Percentiles rank a stretch among this genome's conserved stretches.
phyloP scores from a whole-genome alignment of 92 coral and sea anemone genomes.

The Palythoa grandis region DNA sequence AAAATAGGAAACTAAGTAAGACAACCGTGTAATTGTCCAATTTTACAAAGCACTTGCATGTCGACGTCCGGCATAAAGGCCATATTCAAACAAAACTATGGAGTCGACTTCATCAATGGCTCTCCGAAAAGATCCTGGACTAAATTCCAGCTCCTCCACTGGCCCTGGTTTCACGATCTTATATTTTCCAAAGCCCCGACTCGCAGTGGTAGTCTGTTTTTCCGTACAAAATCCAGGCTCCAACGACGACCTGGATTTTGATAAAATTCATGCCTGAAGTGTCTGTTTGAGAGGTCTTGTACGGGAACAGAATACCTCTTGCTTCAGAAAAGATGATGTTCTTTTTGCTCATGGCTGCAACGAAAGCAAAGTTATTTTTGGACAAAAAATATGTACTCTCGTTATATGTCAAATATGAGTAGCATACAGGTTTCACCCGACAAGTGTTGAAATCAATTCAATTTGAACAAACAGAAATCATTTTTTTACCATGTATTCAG shows the following conservation, averaged over 20 bases:
- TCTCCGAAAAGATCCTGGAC: constrained; percentile 19
- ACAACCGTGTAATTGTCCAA: too few species aligned
- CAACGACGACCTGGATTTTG: constrained; percentile 23
- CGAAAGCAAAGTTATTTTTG: not conserved
- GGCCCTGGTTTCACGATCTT: not conserved
- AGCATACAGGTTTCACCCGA: too few species aligned
- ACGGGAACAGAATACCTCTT: not conserved
- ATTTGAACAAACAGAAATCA: too few species aligned
- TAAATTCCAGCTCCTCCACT: not conserved
- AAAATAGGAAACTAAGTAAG: too few species aligned
- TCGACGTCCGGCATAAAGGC: constrained; percentile 8
- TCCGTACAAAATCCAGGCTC: constrained; percentile 36
- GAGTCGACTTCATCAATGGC: constrained; percentile 11
- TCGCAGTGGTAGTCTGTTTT: constrained; percentile 8
- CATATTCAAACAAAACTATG: constrained; percentile 25
- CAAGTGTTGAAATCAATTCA: too few species aligned
- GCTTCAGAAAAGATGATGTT: not conserved
- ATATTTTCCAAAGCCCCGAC: not conserved
- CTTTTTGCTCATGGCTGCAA: not conserved
- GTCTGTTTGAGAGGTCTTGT: not conserved
- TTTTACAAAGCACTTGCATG: not conserved
- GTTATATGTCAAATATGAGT: too few species aligned
- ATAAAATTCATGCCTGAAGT: not conserved
- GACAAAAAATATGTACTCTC: too few species aligned
- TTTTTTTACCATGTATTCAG: too few species aligned